A percentile compares a stretch with the other conserved stretches of the same genome.
Conservation (phyloP, 2,888 invertebrate genomes). For the Drosophila rellima region DNA sequence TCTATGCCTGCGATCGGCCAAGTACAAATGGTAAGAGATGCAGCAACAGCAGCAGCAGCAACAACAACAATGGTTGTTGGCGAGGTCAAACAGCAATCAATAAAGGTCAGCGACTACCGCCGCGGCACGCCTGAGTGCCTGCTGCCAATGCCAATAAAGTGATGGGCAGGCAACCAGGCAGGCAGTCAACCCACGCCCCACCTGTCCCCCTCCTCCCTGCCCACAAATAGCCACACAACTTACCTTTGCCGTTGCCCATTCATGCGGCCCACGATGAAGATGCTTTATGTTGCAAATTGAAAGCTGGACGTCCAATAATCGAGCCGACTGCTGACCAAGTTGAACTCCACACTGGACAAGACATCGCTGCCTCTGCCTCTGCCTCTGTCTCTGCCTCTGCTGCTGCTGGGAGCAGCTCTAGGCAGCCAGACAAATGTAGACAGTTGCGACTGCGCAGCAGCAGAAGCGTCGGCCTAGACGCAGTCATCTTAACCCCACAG, state of each 20-base stretch:
- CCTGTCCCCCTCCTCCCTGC: slow-evolving; percentile 23
- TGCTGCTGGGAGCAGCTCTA: slow-evolving; percentile 34
- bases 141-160: slow-evolving; percentile 71
- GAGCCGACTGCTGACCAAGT: slow-evolving; percentile 70
- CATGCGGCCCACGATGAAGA: slow-evolving; percentile 83
- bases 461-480: slow-evolving; percentile 47
- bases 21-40: slow-evolving; percentile 79
- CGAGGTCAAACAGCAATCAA: slow-evolving; percentile 85
- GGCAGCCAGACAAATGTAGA: slow-evolving; percentile 75
- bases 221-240: too few relatives aligned
- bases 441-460: slow-evolving; percentile 72
- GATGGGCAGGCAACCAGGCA: slow-evolving; percentile 31
- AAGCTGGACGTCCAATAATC: slow-evolving; percentile 80
- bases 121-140: slow-evolving; percentile 78
- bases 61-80: slow-evolving; percentile 60
- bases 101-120: slow-evolving; percentile 83
- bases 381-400: not conserved
- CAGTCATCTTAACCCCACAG: slow-evolving; percentile 49
- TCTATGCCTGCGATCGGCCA: slow-evolving; percentile 74
- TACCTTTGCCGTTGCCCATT: slow-evolving; percentile 58
- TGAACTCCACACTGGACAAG: slow-evolving; percentile 36
- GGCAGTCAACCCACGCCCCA: slow-evolving; percentile 54
- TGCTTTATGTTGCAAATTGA: slow-evolving; percentile 83
- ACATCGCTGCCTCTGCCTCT: slow-evolving; percentile 1
- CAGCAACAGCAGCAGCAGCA: slow-evolving; percentile 44